Percentiles rank a stretch among this genome's conserved stretches.
Evolutionary conservation across 2,888 invertebrate species (phyloP).

Genomic region (Aromia moschata): DNA sequence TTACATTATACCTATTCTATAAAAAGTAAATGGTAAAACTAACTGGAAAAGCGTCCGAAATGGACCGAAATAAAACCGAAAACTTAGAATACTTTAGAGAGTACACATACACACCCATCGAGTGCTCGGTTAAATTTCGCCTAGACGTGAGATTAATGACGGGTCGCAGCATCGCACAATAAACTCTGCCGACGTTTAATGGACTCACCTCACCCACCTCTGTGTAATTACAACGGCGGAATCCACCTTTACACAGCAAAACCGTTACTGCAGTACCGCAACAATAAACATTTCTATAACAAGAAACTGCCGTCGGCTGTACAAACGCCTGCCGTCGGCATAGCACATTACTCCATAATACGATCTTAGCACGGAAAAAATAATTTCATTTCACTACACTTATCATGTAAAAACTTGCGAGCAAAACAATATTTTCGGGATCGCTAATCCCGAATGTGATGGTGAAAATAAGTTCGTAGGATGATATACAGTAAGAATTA

Average conservation of each 20-base stretch:
- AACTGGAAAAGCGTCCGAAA: no score
- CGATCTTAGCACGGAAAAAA: no score
- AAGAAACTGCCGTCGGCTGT: constrained; percentile 17
- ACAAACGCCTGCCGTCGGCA: constrained; percentile 10
- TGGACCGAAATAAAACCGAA: not conserved
- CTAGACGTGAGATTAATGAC: constrained; percentile 50
- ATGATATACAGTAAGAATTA: no score
- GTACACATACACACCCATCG: constrained; percentile 14
- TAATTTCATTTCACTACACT: no score
- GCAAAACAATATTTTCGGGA: no score
- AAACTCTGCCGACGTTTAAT: constrained; percentile 51
- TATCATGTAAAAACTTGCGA: no score
- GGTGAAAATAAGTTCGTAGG: no score
- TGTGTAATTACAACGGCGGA: constrained; percentile 47
- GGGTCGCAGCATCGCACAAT: constrained; percentile 50
- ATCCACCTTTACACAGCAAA: constrained; percentile 26
- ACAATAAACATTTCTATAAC: constrained; percentile 24
- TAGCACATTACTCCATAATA: no score
- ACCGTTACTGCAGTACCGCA: constrained; percentile 25
- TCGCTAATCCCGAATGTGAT: no score
- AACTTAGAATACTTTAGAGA: not conserved
- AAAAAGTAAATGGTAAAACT: no score
- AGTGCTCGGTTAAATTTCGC: constrained; percentile 11
- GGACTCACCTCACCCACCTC: constrained; percentile 49
- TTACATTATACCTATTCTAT: no score